Evolutionary conservation across 2,797 vertebrate genomes (phyloP).

Genomic region (Prionace glauca): DNA sequence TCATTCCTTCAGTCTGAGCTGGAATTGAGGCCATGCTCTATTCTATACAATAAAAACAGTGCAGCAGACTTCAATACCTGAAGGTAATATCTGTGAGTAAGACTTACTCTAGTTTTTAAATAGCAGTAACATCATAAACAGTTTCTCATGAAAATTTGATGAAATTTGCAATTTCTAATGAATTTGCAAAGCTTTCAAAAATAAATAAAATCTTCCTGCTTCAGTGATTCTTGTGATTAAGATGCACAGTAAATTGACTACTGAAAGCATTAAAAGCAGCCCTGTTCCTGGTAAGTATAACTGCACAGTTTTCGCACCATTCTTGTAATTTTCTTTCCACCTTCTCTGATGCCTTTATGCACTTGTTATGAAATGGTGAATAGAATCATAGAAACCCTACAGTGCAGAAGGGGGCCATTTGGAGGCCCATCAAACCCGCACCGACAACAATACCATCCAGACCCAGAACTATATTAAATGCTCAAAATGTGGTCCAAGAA

Average conservation of each 20-base stretch:
- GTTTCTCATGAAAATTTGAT: not conserved
- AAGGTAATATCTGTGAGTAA: not conserved
- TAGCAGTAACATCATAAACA: not conserved
- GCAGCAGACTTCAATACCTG: not conserved
- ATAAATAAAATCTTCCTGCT: not conserved
- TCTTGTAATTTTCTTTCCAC: no score
- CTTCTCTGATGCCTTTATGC: no score
- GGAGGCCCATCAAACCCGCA: no score
- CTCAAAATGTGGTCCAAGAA: not conserved
- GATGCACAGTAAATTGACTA: not conserved
- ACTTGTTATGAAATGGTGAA: no score
- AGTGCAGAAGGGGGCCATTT: no score
- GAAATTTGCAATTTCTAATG: not conserved
- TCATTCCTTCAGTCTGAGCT: not conserved
- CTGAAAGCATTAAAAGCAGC: not conserved
- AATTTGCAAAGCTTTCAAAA: not conserved
- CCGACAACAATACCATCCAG: no score
- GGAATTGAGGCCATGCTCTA: not conserved
- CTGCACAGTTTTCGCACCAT: no score
- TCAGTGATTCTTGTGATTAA: not conserved
- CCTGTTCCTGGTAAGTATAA: no score
- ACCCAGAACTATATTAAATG: not conserved
- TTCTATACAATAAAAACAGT: not conserved
- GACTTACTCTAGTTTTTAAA: not conserved
- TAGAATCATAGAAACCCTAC: no score